Base-by-base conservation (phyloP, 2,113 vertebrate species). In the Cyanoliseus patagonus region DNA sequence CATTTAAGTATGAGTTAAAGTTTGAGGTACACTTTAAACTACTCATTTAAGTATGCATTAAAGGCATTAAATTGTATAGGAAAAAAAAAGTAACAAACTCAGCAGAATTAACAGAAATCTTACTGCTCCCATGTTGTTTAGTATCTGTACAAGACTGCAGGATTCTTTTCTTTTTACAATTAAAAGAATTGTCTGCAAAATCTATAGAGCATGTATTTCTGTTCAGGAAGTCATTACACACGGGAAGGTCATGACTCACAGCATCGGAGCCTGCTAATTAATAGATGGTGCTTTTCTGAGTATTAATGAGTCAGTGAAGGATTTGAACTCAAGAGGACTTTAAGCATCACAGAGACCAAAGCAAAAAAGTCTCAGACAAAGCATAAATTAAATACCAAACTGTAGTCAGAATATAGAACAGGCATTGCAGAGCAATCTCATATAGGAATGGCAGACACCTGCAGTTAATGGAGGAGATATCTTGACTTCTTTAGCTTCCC, bases 391-490 rank as follows among this genome's bases (percentile, higher is more conserved):
- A 73, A 44, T 83, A 68, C 73, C 81, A 95, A 83, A 72, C 33
- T 78, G 31, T 79, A 90, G 41, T 27, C 66, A 68, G 83, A 97
- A 82, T 64, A 85, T 62, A 81, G 52, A 94, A 72, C 19, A 51
- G 73, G 61, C 41, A 31, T 95, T 97, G 69, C 66, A 93, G 72
- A 74, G 18, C 93, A 62, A 74, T 95, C 79, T 80, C 17, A 0
- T 33, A 67, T 2, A 70, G 78, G 59, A 96, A 39, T 90, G 87
- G 97, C 93, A 90, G 69, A 73, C 57, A 90, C 18, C 13, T 63
- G 76, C 83, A 79, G 83, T 62, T 96, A 85, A 91, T 64, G 64
- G 86, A 91, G 86, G 63, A 76, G 35, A 66, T 85, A 53, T 80
- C 59, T 12, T 80, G 27, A 24, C 49, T 90, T 75, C 31, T 68